phyloP scores from a whole-genome alignment of 2,113 vertebrate genomes.

The Raja brachyura region DNA sequence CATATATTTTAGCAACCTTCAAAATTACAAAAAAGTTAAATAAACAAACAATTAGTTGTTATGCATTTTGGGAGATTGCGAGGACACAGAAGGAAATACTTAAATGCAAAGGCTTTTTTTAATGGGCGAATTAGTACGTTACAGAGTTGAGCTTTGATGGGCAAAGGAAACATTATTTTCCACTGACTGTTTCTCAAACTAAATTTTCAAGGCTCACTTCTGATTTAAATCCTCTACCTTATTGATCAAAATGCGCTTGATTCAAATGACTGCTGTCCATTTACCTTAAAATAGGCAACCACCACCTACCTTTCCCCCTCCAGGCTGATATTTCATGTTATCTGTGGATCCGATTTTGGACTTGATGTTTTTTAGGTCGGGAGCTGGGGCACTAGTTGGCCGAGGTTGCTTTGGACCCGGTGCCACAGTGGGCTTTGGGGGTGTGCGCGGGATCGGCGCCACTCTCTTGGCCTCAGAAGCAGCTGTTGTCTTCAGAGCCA shows the following conservation, averaged over 20 bases:
- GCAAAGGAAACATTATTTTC: background rate
- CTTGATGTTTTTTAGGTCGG: slow-evolving; percentile 71
- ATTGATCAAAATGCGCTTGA: background rate
- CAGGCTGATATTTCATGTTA: slow-evolving; percentile 85
- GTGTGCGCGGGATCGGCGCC: slow-evolving; percentile 35
- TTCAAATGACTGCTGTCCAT: background rate
- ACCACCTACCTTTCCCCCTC: slow-evolving; percentile 86
- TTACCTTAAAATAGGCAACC: background rate
- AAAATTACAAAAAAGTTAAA: background rate
- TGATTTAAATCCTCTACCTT: background rate
- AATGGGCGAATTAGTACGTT: background rate
- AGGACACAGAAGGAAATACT: background rate
- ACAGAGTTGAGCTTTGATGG: background rate
- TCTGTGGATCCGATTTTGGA: slow-evolving; percentile 87
- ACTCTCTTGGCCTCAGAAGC: slow-evolving; percentile 61
- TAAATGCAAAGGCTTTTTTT: background rate
- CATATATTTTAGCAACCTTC: background rate
- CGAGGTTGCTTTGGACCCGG: slow-evolving; percentile 52
- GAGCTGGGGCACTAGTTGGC: slow-evolving; percentile 49
- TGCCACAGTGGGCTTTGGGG: slow-evolving; percentile 41
- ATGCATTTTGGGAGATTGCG: background rate
- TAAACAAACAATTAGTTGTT: background rate
- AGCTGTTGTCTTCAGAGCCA: slow-evolving; percentile 41
- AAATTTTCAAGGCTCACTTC: background rate
- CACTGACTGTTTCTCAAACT: background rate